Evolutionary conservation across 2,888 invertebrate genomes (phyloP).

Genomic region (Podabrus alpinus): DNA sequence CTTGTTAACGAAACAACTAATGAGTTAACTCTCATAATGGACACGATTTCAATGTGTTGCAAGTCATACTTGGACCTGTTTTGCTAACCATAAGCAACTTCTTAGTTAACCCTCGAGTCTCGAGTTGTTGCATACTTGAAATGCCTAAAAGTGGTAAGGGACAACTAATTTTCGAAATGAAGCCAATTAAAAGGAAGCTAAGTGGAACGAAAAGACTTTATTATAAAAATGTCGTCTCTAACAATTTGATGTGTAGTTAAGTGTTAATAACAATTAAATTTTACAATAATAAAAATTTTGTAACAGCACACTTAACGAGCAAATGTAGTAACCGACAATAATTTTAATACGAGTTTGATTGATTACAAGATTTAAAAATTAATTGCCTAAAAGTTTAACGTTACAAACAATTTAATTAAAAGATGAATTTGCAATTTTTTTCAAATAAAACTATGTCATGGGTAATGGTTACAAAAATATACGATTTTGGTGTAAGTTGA

Average conservation of each 20-base stretch:
- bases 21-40: constrained; percentile 53
- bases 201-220: not conserved
- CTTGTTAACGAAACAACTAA: constrained; percentile 56
- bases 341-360: not conserved
- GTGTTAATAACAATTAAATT: not conserved
- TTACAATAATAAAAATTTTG: not conserved
- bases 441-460: not conserved
- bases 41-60: constrained; percentile 48
- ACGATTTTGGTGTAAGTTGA: constrained; percentile 48
- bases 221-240: not conserved
- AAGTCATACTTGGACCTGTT: constrained; percentile 51
- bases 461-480: constrained; percentile 53
- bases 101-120: not conserved
- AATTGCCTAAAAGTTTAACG: constrained; percentile 1
- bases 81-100: constrained; percentile 14
- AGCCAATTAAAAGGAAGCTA: constrained; percentile 8
- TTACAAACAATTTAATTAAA: not conserved
- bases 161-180: constrained; percentile 8
- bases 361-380: constrained; percentile 1
- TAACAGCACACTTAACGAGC: not conserved
- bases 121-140: constrained; percentile 6
- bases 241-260: not conserved
- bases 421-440: not conserved
- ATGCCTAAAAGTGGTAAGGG: constrained; percentile 5
- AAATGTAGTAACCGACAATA: not conserved